These are phyloP conservation scores for Alces alces DNA, from an alignment of 2,113 vertebrate genomes.

Conservation along the genomic window DNA sequence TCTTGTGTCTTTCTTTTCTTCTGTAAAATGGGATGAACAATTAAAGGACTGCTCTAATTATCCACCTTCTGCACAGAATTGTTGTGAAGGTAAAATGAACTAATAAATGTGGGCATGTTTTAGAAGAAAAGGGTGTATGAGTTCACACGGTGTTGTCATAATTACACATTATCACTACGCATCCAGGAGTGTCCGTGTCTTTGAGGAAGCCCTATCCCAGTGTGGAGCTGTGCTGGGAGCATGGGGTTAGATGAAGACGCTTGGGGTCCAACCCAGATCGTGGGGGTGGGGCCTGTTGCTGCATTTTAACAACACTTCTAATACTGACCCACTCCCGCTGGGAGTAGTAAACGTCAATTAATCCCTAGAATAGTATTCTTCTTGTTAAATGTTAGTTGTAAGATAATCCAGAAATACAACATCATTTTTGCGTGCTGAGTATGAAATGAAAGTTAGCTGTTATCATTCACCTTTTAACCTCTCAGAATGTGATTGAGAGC, in stretches of 20 bases:
- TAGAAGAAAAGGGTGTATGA: neutral
- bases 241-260: neutral
- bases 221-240: neutral
- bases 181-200: neutral
- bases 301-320: constrained; percentile 10
- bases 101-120: constrained; percentile 29
- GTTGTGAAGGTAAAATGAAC: constrained; percentile 32
- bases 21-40: constrained; percentile 11
- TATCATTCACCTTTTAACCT: constrained; percentile 13
- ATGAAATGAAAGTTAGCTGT: constrained; percentile 13
- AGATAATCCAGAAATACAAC: constrained; percentile 12
- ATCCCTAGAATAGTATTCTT: neutral
- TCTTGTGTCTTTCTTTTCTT: constrained; percentile 11
- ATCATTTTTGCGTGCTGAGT: neutral
- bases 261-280: neutral
- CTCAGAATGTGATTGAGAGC: constrained; percentile 13
- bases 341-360: neutral
- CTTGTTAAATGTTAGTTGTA: constrained; percentile 14
- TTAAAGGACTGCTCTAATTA: neutral
- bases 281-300: neutral
- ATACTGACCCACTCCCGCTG: neutral
- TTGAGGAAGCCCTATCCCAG: constrained; percentile 29
- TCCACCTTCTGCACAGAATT: neutral
- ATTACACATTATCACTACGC: neutral
- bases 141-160: neutral